phyloP scores from a whole-genome alignment of 2,888 invertebrate genomes.

The Tachystola acroxantha region DNA sequence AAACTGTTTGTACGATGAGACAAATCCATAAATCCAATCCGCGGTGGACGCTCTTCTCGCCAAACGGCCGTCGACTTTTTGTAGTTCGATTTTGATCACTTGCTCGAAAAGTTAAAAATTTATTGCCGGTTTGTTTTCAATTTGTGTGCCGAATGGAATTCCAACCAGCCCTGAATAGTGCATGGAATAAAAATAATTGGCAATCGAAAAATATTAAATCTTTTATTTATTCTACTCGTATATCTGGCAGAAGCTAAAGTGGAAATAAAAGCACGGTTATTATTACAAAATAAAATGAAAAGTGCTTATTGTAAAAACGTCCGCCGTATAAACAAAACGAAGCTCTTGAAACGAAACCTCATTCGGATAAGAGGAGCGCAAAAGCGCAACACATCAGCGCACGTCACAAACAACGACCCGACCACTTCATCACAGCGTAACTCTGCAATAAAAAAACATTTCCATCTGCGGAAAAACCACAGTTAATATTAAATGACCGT shows the following conservation, averaged over 20 bases:
- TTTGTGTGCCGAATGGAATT: conserved; percentile 45
- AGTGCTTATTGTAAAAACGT: neutral
- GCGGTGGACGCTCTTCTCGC: conserved; percentile 58
- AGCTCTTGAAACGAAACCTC: conserved; percentile 49
- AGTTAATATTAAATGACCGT: conserved; percentile 78
- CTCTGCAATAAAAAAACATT: conserved; percentile 71
- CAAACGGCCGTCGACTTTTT: conserved; percentile 55
- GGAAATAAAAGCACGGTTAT: conserved; percentile 12
- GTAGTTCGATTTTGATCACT: conserved; percentile 70
- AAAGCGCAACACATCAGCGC: conserved; percentile 66
- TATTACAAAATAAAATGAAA: conserved; percentile 9
- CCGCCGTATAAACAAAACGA: conserved; percentile 19
- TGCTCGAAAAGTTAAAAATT: conserved; percentile 69
- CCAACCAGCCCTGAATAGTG: conserved; percentile 15
- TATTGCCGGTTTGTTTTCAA: conserved; percentile 61
- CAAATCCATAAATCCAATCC: conserved; percentile 65
- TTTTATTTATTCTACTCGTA: no score
- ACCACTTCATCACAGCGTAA: conserved; percentile 74
- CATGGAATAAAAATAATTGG: conserved; percentile 31
- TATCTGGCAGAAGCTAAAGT: no score
- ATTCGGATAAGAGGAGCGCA: conserved; percentile 51
- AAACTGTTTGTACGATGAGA: conserved; percentile 17
- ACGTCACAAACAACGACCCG: conserved; percentile 68
- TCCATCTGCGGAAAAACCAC: conserved; percentile 76
- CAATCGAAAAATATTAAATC: conserved; percentile 34